Evolutionary conservation across 2,113 vertebrate species (phyloP), one percentile per base, ranked within the genome.

Genomic region (Synodontis membranacea): DNA sequence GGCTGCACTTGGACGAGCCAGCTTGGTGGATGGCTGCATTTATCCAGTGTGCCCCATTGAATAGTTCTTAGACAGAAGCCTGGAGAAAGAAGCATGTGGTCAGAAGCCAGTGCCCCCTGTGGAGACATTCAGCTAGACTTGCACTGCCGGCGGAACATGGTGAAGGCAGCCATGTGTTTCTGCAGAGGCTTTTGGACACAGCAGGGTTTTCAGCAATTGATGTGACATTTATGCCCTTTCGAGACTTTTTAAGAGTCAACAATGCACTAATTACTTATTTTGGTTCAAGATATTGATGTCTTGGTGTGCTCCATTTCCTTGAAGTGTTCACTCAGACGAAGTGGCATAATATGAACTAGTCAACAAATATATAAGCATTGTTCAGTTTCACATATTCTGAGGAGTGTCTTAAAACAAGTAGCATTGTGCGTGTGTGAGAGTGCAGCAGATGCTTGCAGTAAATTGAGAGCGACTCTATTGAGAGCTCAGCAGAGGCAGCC

Each of bases 401-500:
- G 37, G 46, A 70, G 48, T 46, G 52, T 81, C 37, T 68, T 52
- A 72, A 52, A 79, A 70, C 75, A 68, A 58, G 62, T 79, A 60
- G 31, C 39, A 34, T n/a, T 88, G 56, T 58, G 79, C 80, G 58
- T 80, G 84, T 86, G 76, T 86, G 83, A 88, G 81, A 88, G 91
- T 89, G 91, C 85, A 87, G 92, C 91, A 93, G 93, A 94, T 94
- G 89, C 88, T 94, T 90, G 94, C 92, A 93, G 93, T 94, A 94
- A 91, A 93, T 94, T 93, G 92, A 92, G 91, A 93, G 90, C 52
- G 86, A 93, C 90, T 91, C 92, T 92, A 93, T 93, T 92, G 92
- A 94, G 92, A 91, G 88, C n/a, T 86, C 91, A 89, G 90, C 89
- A 89, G 92, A 86, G 89, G 92, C 90, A 93, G 91, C 52, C 90